Evolutionary conservation across 2,113 vertebrate genomes (phyloP).

Genomic region (Lophura nycthemera): DNA sequence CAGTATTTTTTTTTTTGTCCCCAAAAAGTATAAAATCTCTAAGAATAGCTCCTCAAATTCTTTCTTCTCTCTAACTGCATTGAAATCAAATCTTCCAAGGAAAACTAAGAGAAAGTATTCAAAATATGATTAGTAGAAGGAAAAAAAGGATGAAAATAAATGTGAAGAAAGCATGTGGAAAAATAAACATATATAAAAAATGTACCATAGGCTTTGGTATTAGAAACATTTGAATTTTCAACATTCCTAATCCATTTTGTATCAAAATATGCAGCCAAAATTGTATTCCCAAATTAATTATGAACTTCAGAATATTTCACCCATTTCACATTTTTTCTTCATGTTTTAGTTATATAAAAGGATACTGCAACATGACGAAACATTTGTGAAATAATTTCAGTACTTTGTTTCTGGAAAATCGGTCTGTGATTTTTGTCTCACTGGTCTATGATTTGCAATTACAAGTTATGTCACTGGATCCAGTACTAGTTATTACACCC

Average conservation of each 20-base stretch:
- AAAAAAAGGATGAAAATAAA: background rate
- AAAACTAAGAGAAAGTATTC: background rate
- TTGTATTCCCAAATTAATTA: background rate
- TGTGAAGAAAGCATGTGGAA: background rate
- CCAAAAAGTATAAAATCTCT: background rate
- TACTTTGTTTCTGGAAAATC: background rate
- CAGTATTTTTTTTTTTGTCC: background rate
- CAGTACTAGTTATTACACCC: background rate
- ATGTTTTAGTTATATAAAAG: background rate
- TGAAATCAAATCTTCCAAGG: background rate
- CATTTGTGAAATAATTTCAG: background rate
- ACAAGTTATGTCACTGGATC: background rate
- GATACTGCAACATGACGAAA: background rate
- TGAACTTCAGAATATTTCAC: background rate
- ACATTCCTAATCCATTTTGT: background rate
- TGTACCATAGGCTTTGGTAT: rapidly evolving
- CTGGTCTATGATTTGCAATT: background rate
- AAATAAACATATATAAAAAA: background rate
- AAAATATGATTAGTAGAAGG: background rate
- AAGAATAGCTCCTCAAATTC: rapidly evolving
- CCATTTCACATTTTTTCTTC: background rate
- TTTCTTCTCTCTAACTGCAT: background rate
- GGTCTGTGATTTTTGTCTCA: background rate
- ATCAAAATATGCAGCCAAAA: background rate
- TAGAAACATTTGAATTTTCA: background rate